phyloP scores from a whole-genome alignment of 2,888 invertebrate species.

The Leptopterna dolabrata region DNA sequence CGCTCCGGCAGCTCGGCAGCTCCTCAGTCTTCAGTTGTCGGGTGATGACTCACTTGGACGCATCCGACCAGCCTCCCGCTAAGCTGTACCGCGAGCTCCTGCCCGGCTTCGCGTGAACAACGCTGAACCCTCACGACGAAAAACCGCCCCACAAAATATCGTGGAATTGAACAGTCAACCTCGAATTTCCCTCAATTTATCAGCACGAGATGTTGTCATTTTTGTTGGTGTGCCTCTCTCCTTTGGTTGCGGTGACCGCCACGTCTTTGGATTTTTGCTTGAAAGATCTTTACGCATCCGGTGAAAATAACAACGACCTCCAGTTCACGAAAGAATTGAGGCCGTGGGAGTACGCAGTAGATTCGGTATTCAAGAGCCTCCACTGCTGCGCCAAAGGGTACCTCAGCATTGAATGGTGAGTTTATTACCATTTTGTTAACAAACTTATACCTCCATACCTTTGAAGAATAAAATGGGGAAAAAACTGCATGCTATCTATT shows the following conservation, averaged over 20 bases:
- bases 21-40: conserved; percentile 9
- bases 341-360: conserved; percentile 76
- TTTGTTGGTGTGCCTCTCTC: neutral
- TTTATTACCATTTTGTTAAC: conserved; percentile 59
- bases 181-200: neutral
- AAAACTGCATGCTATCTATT: no score
- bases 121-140: neutral
- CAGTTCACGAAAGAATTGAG: conserved; percentile 81
- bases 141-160: neutral
- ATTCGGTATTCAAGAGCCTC: conserved; percentile 78
- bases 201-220: neutral
- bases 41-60: conserved; percentile 18
- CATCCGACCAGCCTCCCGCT: neutral
- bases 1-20: no score
- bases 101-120: neutral
- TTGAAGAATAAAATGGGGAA: no score
- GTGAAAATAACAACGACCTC: conserved; percentile 65
- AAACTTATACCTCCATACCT: no score
- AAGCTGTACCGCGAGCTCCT: neutral
- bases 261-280: conserved; percentile 53
- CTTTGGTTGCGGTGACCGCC: neutral
- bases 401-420: conserved; percentile 84
- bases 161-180: neutral
- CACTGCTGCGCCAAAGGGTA: conserved; percentile 83
- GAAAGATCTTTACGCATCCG: conserved; percentile 39